These are phyloP conservation scores for Dynastes hyllus DNA, from an alignment of 2,888 invertebrate genomes.

Conservation along the genomic window DNA sequence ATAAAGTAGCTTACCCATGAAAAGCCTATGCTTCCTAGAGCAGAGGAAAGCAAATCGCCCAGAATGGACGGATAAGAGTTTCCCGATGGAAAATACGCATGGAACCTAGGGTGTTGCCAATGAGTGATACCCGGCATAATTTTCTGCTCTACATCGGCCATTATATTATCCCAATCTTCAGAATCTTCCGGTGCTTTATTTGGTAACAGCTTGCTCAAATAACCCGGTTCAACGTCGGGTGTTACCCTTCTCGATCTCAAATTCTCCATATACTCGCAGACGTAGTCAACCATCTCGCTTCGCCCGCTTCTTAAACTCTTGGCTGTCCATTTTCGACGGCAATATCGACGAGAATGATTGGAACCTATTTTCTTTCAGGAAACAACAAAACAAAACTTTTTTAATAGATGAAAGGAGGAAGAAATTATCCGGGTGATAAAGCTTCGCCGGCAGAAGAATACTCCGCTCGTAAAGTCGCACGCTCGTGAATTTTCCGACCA, in stretches of 20 bases:
- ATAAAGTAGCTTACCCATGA: constrained; percentile 84
- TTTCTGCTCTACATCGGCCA: constrained; percentile 90
- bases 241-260: constrained; percentile 87
- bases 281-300: constrained; percentile 97
- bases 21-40: constrained; percentile 98
- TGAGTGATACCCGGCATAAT: constrained; percentile 97
- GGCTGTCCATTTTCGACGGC: constrained; percentile 82
- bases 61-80: constrained; percentile 97
- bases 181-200: constrained; percentile 86
- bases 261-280: constrained; percentile 90
- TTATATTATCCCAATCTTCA: constrained; percentile 90
- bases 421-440: neutral
- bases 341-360: neutral
- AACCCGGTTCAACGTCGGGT: constrained; percentile 93
- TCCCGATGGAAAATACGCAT: constrained; percentile 99
- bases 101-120: constrained; percentile 99
- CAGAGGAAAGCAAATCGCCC: constrained; percentile 97
- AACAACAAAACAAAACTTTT: constrained; percentile 30
- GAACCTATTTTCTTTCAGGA: constrained; percentile 12
- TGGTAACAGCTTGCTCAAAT: constrained; percentile 86
- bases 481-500: constrained; percentile 23
- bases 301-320: constrained; percentile 89
- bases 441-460: neutral
- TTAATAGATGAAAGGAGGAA: neutral
- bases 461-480: constrained; percentile 26